Evolutionary conservation across 1,140 invertebrate genomes (phyloP), one percentile per base, ranked within the genome.

Genomic region (Heterodera carotae): DNA sequence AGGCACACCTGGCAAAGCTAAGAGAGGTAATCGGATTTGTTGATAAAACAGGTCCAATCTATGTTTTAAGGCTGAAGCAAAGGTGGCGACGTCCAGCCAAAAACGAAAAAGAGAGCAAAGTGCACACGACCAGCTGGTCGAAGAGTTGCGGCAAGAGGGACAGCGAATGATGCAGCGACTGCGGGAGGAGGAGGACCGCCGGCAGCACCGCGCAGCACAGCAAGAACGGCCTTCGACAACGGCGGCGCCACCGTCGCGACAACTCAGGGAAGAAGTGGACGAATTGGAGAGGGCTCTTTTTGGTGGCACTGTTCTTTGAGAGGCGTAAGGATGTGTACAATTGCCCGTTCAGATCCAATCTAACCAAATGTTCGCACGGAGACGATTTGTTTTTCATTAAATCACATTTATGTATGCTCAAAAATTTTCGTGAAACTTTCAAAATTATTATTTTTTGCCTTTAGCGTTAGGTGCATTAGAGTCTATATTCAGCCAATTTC

Each of bases 161-260:
- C 66, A 66, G 29, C 43, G 70, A 77, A 77, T 77, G 76, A 77
- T 77, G 76, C 66, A 77, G 31, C 25, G 60, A 8, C 68, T 77
- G 56, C 25, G 36, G 36, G 68, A 77, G 10, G 53, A 76, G 22
- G 43, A 69, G 64, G 53, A 77, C 36, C 34, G 56, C 2, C 76
- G 36, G 12, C n/a, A 73, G 10, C 56, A 53, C 33, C 27, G 22
- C n/a, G 7, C 2, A 69, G 27, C 56, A 53, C 71, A 74, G 15
- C 31, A 68, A 1, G 27, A 64, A 62, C 33, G 33, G 12, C 15
- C 36, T 2, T 18, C 34, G 8, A 12, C 59, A 0, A 27, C 43
- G 2, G 27, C 15, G 15, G 10, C 33, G 0, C 12, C 59, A 15
- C 6, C 39, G 1, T 18, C 56, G 15, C 33, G 59, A 33, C 56